Conservation (phyloP, 2,888 invertebrate genomes). For the Eupsilia transversa region DNA sequence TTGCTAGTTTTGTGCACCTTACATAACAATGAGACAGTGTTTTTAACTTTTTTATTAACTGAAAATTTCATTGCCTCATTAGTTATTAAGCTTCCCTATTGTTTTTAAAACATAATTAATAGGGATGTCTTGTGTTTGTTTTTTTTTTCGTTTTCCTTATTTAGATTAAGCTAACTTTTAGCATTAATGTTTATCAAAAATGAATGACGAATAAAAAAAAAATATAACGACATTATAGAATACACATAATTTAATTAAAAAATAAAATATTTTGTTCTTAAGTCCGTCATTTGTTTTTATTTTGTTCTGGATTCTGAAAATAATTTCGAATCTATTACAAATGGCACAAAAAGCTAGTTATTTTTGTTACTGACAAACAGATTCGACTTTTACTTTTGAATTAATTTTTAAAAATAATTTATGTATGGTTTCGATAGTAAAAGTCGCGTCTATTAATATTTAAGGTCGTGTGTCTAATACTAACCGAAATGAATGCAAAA, state of each 20-base stretch:
- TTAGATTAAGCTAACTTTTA: constrained; percentile 82
- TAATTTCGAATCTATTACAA: constrained; percentile 55
- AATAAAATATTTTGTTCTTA: background rate
- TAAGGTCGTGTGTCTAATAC: constrained; percentile 86
- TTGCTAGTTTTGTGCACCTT: constrained; percentile 76
- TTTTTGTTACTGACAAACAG: constrained; percentile 63
- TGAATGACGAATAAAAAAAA: constrained; percentile 48
- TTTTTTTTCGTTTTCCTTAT: constrained; percentile 73
- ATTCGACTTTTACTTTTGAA: constrained; percentile 53
- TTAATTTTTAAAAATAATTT: background rate
- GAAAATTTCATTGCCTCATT: constrained; percentile 66
- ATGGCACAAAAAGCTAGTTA: constrained; percentile 63
- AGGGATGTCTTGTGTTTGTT: constrained; percentile 76
- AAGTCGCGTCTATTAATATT: constrained; percentile 69
- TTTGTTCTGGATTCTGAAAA: constrained; percentile 54
- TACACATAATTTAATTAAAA: background rate
- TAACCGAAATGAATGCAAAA: constrained; percentile 67
- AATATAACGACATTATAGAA: background rate
- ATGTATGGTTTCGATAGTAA: constrained; percentile 33
- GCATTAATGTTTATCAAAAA: constrained; percentile 67
- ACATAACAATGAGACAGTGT: constrained; percentile 63
- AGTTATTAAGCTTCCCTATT: constrained; percentile 75
- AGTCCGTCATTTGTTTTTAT: constrained; percentile 61
- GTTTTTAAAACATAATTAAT: constrained; percentile 66
- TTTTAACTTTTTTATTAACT: background rate